Evolutionary conservation across 2,113 vertebrate species (phyloP).

Genomic region (Pollimyrus isidori): DNA sequence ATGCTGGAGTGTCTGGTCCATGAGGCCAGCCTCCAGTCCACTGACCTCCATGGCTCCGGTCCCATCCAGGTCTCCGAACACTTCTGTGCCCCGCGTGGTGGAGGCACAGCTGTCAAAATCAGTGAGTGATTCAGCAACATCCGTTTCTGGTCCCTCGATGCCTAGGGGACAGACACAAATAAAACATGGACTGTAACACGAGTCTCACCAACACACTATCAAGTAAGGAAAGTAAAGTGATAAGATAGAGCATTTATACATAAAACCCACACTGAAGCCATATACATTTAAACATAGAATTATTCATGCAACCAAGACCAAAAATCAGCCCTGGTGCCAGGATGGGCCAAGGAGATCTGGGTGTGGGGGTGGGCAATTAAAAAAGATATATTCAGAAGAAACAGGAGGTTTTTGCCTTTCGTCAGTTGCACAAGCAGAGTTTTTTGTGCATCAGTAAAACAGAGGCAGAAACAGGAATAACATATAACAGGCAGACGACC

Average conservation of each 20-base stretch:
- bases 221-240: not conserved
- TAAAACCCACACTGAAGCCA: not conserved
- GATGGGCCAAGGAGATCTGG: not conserved
- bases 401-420: not conserved
- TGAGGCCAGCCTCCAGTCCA: conserved; percentile 39
- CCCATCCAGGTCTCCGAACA: not conserved
- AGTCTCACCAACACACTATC: not conserved
- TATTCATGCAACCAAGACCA: not conserved
- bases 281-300: not conserved
- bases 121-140: not conserved
- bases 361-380: not conserved
- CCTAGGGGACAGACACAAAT: conserved; percentile 28
- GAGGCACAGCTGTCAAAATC: not conserved
- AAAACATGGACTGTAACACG: not conserved
- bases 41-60: conserved; percentile 41
- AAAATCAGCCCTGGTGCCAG: not conserved
- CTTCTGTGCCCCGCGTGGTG: not conserved
- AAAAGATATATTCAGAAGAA: not conserved
- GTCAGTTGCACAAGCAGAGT: not conserved
- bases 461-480: not conserved
- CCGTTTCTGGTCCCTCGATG: conserved; percentile 34
- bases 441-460: not conserved
- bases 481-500: not conserved
- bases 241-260: not conserved
- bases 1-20: conserved; percentile 8